A percentile compares a stretch with the other conserved stretches of the same genome.
Evolutionary conservation across 64 coral and sea anemone genomes (phyloP).

Genomic region (Pachyseris speciosa): DNA sequence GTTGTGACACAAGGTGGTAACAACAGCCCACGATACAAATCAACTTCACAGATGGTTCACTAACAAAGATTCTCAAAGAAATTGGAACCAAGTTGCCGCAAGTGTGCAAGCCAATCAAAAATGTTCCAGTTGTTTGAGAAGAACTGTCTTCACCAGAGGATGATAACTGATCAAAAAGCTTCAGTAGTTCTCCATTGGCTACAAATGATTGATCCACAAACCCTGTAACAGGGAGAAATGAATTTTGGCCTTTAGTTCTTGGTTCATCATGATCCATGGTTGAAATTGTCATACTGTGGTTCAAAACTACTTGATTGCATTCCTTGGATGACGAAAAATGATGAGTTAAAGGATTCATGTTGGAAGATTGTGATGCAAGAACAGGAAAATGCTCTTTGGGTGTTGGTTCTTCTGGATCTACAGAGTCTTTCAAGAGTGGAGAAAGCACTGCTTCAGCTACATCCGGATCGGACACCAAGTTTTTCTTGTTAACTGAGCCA

Average conservation of each 20-base stretch:
- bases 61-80: slow-evolving; percentile 72
- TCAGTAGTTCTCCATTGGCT: background rate
- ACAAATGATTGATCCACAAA: slow-evolving; percentile 52
- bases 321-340: background rate
- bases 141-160: background rate
- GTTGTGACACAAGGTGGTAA: slow-evolving; percentile 82
- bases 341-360: background rate
- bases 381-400: background rate
- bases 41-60: slow-evolving; percentile 50
- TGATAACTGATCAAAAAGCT: background rate
- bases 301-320: background rate
- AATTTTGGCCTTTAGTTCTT: background rate
- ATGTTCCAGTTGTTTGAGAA: background rate
- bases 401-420: background rate
- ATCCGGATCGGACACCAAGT: background rate
- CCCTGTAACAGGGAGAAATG: slow-evolving; percentile 47
- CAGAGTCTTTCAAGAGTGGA: background rate
- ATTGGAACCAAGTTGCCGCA: slow-evolving; percentile 87
- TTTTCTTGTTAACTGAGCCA: background rate
- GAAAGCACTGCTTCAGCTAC: background rate
- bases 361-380: background rate
- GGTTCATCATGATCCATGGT: background rate
- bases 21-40: slow-evolving; percentile 94
- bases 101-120: slow-evolving; percentile 84
- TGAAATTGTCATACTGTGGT: background rate